phyloP scores from a whole-genome alignment of 2,797 vertebrate species.

The Coluber constrictor region DNA sequence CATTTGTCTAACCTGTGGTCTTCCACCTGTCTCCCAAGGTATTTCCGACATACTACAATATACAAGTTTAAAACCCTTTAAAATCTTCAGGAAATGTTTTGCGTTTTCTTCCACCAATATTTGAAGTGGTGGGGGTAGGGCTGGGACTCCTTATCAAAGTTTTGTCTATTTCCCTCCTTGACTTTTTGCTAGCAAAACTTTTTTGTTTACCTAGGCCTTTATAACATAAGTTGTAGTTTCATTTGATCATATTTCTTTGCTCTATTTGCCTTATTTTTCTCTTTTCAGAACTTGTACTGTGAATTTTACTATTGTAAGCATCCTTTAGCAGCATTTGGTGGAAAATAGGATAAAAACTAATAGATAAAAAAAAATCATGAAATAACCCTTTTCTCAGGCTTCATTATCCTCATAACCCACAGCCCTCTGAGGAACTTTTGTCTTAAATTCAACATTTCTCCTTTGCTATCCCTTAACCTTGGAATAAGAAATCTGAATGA shows the following conservation, averaged over 20 bases:
- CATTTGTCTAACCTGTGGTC: neutral
- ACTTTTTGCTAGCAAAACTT: neutral
- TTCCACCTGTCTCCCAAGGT: neutral
- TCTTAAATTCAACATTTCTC: neutral
- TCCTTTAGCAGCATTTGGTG: neutral
- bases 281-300: neutral
- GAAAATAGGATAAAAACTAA: neutral
- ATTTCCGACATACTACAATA: neutral
- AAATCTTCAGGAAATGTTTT: neutral
- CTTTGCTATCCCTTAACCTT: neutral
- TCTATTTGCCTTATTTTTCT: neutral
- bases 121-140: neutral
- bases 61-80: neutral
- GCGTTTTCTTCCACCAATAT: neutral
- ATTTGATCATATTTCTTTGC: neutral
- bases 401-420: neutral
- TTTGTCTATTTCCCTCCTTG: neutral
- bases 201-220: neutral
- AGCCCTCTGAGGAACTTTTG: neutral
- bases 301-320: neutral
- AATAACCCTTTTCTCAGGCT: neutral
- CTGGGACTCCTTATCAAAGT: neutral
- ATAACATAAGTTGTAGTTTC: neutral
- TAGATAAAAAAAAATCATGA: neutral
- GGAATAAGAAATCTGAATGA: neutral